Conservation (phyloP, 2,113 vertebrate genomes). For the Siphamia tubifer region DNA sequence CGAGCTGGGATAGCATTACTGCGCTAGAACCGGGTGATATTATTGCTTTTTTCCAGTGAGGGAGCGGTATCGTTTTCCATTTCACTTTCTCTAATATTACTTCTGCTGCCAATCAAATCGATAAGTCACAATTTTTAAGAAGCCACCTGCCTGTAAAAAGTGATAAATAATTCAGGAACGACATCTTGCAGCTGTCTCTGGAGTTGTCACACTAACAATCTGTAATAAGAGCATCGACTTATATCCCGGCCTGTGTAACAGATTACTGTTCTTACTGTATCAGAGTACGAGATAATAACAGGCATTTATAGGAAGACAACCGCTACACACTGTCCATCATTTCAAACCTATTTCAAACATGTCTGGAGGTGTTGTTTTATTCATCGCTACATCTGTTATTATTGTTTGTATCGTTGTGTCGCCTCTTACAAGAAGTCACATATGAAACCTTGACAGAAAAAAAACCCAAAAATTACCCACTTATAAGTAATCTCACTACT, state of each 20-base stretch:
- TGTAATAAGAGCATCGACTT: neutral
- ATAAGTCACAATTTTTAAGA: neutral
- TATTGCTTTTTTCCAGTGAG: conserved; percentile 1
- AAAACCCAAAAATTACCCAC: too few species aligned
- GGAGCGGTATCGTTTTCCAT: conserved; percentile 3
- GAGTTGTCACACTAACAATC: neutral
- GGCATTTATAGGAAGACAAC: too few species aligned
- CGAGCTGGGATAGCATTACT: neutral
- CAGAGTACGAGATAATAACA: too few species aligned
- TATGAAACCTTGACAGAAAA: too few species aligned
- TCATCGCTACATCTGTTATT: too few species aligned
- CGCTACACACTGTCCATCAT: too few species aligned
- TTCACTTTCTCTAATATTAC: conserved; percentile 21
- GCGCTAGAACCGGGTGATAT: neutral
- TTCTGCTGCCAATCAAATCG: conserved; percentile 22
- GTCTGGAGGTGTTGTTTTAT: too few species aligned
- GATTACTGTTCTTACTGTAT: neutral
- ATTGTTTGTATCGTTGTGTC: too few species aligned
- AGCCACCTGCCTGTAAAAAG: neutral
- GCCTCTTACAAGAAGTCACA: too few species aligned
- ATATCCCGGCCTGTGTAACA: neutral
- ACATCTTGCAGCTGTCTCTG: neutral
- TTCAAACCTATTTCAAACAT: too few species aligned
- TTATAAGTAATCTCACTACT: too few species aligned
- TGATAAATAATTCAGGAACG: conserved; percentile 6